Evolutionary conservation across 2,888 invertebrate species (phyloP).

Genomic region (Coenonympha glycerion): DNA sequence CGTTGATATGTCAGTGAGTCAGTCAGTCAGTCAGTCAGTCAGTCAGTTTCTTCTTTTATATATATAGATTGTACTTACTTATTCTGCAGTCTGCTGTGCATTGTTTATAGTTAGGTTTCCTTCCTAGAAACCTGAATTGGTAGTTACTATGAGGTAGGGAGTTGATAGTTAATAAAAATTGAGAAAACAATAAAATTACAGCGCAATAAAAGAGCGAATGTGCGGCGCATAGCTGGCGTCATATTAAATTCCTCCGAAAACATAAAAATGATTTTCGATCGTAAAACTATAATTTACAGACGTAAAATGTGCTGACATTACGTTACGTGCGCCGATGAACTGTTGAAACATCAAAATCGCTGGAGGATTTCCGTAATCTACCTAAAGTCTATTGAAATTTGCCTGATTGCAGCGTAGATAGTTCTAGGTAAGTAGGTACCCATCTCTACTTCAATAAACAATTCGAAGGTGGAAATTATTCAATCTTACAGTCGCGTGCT

Average conservation of each 20-base stretch:
- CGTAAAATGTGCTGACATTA: conserved; percentile 74
- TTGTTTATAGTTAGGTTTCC: too few species aligned
- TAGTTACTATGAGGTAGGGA: conserved; percentile 31
- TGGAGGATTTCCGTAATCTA: conserved; percentile 14
- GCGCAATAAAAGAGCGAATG: conserved; percentile 73
- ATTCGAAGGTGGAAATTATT: not conserved
- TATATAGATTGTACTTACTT: too few species aligned
- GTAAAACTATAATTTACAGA: conserved; percentile 77
- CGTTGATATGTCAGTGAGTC: too few species aligned
- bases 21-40: too few species aligned
- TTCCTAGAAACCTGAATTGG: not conserved
- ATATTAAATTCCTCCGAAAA: conserved; percentile 75
- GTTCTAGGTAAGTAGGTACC: not conserved
- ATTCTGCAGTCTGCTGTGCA: too few species aligned
- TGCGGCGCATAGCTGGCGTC: conserved; percentile 69
- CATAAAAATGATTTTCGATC: conserved; percentile 77
- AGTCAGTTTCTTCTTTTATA: too few species aligned
- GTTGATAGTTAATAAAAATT: conserved; percentile 76
- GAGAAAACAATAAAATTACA: conserved; percentile 77
- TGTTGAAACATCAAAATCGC: conserved; percentile 15
- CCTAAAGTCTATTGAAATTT: not conserved
- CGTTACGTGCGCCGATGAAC: conserved; percentile 39
- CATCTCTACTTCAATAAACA: not conserved
- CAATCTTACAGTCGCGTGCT: not conserved
- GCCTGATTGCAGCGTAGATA: not conserved